A percentile compares a stretch with the other conserved stretches of the same genome.
These are phyloP conservation scores for Rhabdophis nuchalis DNA, from an alignment of 2,797 vertebrate species.

Conservation along the genomic window DNA sequence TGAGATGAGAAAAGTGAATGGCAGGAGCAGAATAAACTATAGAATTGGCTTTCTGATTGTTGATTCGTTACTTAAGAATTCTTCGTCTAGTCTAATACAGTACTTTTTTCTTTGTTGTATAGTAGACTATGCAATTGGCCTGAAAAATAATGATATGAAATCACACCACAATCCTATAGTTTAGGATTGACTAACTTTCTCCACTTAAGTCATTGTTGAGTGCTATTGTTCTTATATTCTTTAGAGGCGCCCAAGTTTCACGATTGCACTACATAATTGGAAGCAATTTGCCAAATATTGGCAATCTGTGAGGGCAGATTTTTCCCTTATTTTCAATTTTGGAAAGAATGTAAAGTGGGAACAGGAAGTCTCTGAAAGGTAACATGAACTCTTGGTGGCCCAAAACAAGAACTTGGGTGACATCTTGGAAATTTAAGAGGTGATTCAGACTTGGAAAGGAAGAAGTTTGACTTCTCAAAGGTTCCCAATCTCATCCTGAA, in stretches of 20 bases:
- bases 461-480: background rate
- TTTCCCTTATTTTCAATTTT: background rate
- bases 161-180: background rate
- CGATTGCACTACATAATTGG: background rate
- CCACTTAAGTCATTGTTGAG: background rate
- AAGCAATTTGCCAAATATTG: background rate
- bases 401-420: background rate
- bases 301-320: background rate
- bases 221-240: background rate
- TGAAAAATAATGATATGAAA: background rate
- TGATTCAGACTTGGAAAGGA: background rate
- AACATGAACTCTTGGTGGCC: background rate
- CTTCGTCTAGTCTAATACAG: background rate
- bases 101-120: background rate
- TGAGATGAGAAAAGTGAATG: no score
- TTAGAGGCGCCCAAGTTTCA: background rate
- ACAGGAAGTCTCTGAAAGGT: background rate
- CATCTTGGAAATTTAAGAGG: background rate
- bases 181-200: background rate
- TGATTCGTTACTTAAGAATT: background rate
- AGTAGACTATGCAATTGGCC: background rate
- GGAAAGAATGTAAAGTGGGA: background rate
- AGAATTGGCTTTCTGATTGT: background rate
- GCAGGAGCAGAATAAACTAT: background rate
- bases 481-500: background rate